These are phyloP conservation scores for Naja naja DNA, from an alignment of 2,113 vertebrate genomes.

Conservation along the genomic window DNA sequence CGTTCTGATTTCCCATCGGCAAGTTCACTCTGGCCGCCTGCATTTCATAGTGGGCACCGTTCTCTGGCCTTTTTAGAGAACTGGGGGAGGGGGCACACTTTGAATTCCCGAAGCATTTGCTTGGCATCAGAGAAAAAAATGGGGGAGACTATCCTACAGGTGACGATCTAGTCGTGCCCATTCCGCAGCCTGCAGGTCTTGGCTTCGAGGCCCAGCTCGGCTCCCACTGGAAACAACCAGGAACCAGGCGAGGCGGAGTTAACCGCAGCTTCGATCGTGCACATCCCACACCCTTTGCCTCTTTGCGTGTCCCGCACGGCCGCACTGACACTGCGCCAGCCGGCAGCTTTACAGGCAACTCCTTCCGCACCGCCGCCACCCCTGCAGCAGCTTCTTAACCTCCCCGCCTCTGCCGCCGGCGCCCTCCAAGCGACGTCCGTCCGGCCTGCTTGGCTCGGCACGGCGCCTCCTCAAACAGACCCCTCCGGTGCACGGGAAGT, in stretches of 20 bases:
- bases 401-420: not conserved
- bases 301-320: not conserved
- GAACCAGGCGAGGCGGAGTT: not conserved
- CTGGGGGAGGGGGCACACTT: rapidly evolving
- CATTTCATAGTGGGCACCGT: not conserved
- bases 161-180: not conserved
- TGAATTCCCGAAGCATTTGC: not conserved
- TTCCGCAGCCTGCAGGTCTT: not conserved
- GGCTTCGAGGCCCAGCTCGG: not conserved
- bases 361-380: not conserved
- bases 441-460: not conserved
- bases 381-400: not conserved
- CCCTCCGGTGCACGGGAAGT: not conserved
- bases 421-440: conserved; percentile 9
- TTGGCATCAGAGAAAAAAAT: not conserved
- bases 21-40: not conserved
- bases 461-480: not conserved
- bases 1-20: not conserved
- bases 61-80: not conserved
- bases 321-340: not conserved
- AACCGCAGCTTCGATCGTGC: not conserved
- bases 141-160: conserved; percentile 11
- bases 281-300: not conserved
- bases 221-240: not conserved
- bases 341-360: not conserved